Evolutionary conservation across 2,797 vertebrate species (phyloP).

Genomic region (Chelmon rostratus): DNA sequence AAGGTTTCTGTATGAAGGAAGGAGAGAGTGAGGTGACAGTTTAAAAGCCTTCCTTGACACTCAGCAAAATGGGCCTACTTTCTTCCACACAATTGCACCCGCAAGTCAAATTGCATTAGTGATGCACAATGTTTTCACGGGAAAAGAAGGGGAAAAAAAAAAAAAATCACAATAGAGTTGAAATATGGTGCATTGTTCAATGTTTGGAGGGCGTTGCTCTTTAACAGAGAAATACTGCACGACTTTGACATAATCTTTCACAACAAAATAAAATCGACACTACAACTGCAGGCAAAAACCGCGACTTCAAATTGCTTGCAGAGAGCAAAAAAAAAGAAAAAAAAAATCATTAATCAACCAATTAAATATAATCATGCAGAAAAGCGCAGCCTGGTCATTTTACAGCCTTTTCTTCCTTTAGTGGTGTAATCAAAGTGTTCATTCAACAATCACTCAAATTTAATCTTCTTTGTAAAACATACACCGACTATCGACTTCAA

Average conservation of each 20-base stretch:
- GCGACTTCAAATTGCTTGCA: constrained; percentile 5
- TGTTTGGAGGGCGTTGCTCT: constrained; percentile 68
- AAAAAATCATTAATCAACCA: constrained; percentile 33
- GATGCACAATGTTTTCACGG: constrained; percentile 81
- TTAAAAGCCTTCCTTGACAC: constrained; percentile 87
- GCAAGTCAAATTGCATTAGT: constrained; percentile 88
- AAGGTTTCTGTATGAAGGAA: constrained; percentile 82
- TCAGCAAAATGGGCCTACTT: constrained; percentile 79
- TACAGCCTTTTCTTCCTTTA: constrained; percentile 19
- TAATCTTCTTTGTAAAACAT: constrained; percentile 42
- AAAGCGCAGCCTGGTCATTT: constrained; percentile 40
- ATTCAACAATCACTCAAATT: constrained; percentile 36
- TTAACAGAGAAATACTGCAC: constrained; percentile 55
- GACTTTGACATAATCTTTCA: constrained; percentile 73
- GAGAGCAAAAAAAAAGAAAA: constrained; percentile 2
- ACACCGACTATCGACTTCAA: constrained; percentile 13
- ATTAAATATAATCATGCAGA: constrained; percentile 52
- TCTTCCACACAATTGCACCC: constrained; percentile 86
- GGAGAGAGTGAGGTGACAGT: constrained; percentile 84
- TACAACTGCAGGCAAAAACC: constrained; percentile 21
- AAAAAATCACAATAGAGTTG: constrained; percentile 71
- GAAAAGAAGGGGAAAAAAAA: constrained; percentile 8
- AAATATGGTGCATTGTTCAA: constrained; percentile 69
- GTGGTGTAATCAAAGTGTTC: constrained; percentile 52
- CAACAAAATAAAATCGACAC: constrained; percentile 62